Base-by-base conservation (phyloP, 2,888 invertebrate species). In the Tetragonisca angustula region DNA sequence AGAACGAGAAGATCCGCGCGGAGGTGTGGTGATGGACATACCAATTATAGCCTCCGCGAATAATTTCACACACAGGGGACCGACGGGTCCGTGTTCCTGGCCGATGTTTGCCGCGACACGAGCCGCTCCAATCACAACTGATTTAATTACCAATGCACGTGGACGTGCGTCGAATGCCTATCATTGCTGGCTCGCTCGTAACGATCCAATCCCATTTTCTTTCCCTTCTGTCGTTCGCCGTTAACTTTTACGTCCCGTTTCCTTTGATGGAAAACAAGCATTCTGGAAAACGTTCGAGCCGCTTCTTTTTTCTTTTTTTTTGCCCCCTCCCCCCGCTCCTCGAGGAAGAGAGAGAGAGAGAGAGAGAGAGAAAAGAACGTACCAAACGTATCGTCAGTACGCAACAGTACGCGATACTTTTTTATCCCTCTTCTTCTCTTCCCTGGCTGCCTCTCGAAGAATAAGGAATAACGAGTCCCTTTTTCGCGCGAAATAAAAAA, bases 141-240 rank as follows among this genome's bases (percentile, higher is more conserved):
- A 79, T 74, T 79, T 79, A 79, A 79, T 79, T 74, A 62, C 73
- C 21, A 74, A 59, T 36, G 59, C 36, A 61, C 68, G 43, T 19
- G 67, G 19, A 59, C 68, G 67, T 73, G 78, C 61, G 52, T n/a
- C 67, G 73, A 67, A 78, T 73, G 24, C 67, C 50, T 68, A 68
- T 78, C 73, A 73, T 78, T 78, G 67, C 67, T 24, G 61, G 61
- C 43, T 43, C n/a, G 52, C 67, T 17, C 27, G 67, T 73, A 79
- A 68, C 73, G 59, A 78, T 52, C 73, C 68, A 69, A 68, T 68
- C 52, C 15, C 4, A 67, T 74, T 50, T 74, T 21, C 68, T 62
- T 43, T 43, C 52, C 52, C 43, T 4, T 56, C 32, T 49, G 68
- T 62, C 54, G 79, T 15, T 56, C 56, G 19, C n/a, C 27, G 64